phyloP scores from a whole-genome alignment of 2,888 invertebrate species.

The Teinopalpus imperialis region DNA sequence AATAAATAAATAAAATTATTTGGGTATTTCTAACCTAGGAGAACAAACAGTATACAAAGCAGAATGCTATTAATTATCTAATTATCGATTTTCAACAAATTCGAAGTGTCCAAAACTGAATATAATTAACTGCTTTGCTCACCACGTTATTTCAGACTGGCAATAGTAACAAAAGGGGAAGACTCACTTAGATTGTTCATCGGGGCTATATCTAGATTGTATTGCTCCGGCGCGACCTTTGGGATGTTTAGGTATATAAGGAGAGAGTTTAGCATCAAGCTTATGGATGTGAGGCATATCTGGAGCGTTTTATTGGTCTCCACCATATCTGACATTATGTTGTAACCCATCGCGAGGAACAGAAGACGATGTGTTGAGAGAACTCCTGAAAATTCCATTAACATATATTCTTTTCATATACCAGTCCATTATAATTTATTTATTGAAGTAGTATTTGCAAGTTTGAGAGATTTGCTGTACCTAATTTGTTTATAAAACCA shows the following conservation, averaged over 20 bases:
- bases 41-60: not conserved
- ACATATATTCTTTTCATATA: too few species aligned
- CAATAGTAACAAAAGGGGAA: slow-evolving; percentile 21
- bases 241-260: slow-evolving; percentile 27
- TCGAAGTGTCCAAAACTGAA: slow-evolving; percentile 8
- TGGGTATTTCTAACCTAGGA: too few species aligned
- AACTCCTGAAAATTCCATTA: slow-evolving; percentile 14
- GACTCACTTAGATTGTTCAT: slow-evolving; percentile 24
- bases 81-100: not conserved
- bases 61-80: not conserved
- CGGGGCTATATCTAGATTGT: slow-evolving; percentile 19
- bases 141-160: not conserved
- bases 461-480: too few species aligned
- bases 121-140: slow-evolving; percentile 7
- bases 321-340: slow-evolving; percentile 12
- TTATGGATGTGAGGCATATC: slow-evolving; percentile 4
- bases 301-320: slow-evolving; percentile 25
- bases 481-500: too few species aligned
- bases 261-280: slow-evolving; percentile 17
- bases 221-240: slow-evolving; percentile 16
- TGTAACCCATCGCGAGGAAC: slow-evolving; percentile 12
- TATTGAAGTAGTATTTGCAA: too few species aligned
- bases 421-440: too few species aligned
- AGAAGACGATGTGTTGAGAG: slow-evolving; percentile 18
- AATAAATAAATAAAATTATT: too few species aligned